A percentile compares a stretch with the other conserved stretches of the same genome.
Evolutionary conservation across 2,797 vertebrate species (phyloP).

Genomic region (Phalanger gymnotis): DNA sequence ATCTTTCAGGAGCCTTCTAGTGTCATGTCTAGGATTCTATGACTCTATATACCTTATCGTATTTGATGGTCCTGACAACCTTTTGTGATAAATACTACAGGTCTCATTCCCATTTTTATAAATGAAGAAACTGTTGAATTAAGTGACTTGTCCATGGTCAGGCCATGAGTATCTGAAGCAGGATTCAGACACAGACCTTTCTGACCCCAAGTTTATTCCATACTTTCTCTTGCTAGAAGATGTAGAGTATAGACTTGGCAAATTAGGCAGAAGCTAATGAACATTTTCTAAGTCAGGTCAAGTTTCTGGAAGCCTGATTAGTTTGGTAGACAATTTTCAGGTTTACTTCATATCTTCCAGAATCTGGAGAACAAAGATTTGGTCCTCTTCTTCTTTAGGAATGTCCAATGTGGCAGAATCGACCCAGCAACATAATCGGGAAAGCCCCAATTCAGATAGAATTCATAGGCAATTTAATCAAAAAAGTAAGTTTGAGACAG

Average conservation of each 20-base stretch:
- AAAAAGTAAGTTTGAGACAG: background rate
- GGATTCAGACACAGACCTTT: background rate
- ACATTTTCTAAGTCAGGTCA: constrained; percentile 68
- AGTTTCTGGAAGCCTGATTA: constrained; percentile 46
- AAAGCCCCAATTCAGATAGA: background rate
- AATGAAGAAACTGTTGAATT: background rate
- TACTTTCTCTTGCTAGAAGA: background rate
- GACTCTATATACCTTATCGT: background rate
- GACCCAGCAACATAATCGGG: constrained; percentile 63
- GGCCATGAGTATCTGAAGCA: background rate
- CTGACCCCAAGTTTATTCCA: background rate
- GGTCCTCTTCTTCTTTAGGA: background rate
- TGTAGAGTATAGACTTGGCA: constrained; percentile 51
- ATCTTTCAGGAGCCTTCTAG: background rate
- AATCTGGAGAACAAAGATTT: constrained; percentile 49
- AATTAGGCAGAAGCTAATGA: constrained; percentile 69
- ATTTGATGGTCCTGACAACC: background rate
- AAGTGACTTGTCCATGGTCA: background rate
- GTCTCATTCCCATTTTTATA: background rate
- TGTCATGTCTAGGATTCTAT: background rate
- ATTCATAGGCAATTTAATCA: background rate
- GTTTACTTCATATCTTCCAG: constrained; percentile 40
- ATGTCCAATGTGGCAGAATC: constrained; percentile 9
- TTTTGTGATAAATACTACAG: background rate
- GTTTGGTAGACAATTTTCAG: constrained; percentile 59